phyloP scores from a whole-genome alignment of 2,888 invertebrate species.

The Hydriomena furcata region DNA sequence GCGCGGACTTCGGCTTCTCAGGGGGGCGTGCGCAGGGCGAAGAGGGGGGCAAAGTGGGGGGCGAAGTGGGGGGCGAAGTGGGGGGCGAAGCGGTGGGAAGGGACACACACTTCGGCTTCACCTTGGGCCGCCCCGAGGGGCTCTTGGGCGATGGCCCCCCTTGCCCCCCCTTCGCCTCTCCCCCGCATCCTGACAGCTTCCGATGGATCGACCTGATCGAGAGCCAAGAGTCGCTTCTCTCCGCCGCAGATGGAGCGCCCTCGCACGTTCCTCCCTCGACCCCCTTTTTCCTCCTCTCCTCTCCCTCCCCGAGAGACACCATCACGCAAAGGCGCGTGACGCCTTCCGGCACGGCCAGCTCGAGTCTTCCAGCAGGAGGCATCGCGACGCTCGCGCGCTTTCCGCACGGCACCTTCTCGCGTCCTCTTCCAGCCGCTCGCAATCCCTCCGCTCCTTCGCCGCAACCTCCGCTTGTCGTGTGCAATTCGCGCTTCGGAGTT shows the following conservation, averaged over 20 bases:
- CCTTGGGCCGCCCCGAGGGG: neutral
- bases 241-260: neutral
- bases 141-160: too few species aligned
- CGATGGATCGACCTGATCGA: conserved; percentile 39
- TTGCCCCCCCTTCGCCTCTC: too few species aligned
- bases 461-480: conserved; percentile 21
- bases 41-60: neutral
- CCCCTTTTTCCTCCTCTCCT: neutral
- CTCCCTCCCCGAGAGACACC: conserved; percentile 4
- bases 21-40: neutral
- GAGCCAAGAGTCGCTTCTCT: conserved; percentile 35
- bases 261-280: conserved; percentile 6
- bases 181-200: conserved; percentile 28
- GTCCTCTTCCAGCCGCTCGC: conserved; percentile 46
- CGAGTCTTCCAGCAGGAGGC: conserved; percentile 2
- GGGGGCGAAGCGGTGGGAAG: neutral
- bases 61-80: neutral
- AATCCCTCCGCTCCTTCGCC: conserved; percentile 17
- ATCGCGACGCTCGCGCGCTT: neutral
- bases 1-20: neutral
- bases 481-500: conserved; percentile 24
- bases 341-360: conserved; percentile 10
- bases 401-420: conserved; percentile 28
- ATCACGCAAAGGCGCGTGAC: neutral
- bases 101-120: neutral